These are phyloP conservation scores for Abrostola triplasia DNA, from an alignment of 2,888 invertebrate genomes.

Conservation along the genomic window DNA sequence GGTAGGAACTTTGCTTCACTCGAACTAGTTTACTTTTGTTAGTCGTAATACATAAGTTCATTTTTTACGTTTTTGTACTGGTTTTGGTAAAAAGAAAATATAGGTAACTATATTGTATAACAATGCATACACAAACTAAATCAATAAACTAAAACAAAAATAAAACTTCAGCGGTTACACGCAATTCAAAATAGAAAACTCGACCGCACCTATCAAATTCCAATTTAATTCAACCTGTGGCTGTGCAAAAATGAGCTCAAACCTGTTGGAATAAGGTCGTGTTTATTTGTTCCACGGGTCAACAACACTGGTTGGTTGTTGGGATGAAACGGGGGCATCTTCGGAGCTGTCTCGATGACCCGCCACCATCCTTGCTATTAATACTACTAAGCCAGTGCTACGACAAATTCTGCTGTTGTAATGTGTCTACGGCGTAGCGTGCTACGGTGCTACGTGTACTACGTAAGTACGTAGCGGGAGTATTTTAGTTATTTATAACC, in stretches of 20 bases:
- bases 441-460: conserved; percentile 51
- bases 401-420: conserved; percentile 57
- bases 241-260: conserved; percentile 39
- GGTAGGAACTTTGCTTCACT: too few relatives aligned
- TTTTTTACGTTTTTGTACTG: too few relatives aligned
- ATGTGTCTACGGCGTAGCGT: conserved; percentile 64
- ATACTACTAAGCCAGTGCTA: conserved; percentile 68
- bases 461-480: conserved; percentile 37
- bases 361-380: conserved; percentile 66
- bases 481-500: conserved; percentile 30
- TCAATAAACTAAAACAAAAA: conserved; percentile 46
- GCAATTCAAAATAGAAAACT: conserved; percentile 59
- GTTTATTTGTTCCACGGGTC: conserved; percentile 34
- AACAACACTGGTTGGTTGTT: conserved; percentile 52
- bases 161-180: conserved; percentile 59
- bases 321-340: conserved; percentile 73
- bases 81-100: too few relatives aligned
- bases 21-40: too few relatives aligned
- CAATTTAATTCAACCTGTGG: conserved; percentile 48
- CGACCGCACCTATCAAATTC: conserved; percentile 27
- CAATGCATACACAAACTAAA: conserved; percentile 31
- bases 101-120: conserved; percentile 6
- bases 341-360: conserved; percentile 71
- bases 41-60: too few relatives aligned
- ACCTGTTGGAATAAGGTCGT: conserved; percentile 14